Evolutionary conservation across 2,113 vertebrate species (phyloP).

Genomic region (Butorides virescens): DNA sequence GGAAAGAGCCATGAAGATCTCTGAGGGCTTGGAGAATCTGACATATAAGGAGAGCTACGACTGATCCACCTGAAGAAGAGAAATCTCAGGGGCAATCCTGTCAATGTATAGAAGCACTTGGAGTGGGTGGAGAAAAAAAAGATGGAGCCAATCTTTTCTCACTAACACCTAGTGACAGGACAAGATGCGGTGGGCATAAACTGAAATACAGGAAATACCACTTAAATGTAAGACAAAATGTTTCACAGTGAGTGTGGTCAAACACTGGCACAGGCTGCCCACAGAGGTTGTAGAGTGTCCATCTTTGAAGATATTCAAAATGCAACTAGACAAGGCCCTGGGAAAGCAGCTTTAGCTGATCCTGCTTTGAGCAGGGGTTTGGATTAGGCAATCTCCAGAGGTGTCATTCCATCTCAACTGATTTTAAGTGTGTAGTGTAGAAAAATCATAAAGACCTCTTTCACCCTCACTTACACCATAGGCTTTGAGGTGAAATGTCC

Average conservation of each 20-base stretch:
- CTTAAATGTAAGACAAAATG: neutral
- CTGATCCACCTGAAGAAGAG: neutral
- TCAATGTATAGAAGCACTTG: neutral
- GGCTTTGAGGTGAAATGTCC: neutral
- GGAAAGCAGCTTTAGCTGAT: neutral
- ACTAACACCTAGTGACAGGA: neutral
- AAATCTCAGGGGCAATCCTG: neutral
- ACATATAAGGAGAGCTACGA: neutral
- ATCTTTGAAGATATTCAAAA: neutral
- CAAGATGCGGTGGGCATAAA: neutral
- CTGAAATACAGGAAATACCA: neutral
- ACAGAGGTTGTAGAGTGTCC: neutral
- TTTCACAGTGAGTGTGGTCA: neutral
- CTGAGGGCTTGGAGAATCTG: neutral
- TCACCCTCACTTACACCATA: neutral
- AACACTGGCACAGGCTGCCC: neutral
- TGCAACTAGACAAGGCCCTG: neutral
- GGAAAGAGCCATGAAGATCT: neutral
- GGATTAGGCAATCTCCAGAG: neutral
- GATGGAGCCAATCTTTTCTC: neutral
- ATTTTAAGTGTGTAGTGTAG: neutral
- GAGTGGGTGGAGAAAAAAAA: neutral
- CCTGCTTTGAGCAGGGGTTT: neutral
- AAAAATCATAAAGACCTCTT: neutral
- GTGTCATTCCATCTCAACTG: neutral